A percentile compares a stretch with the other conserved stretches of the same genome.
These are phyloP conservation scores for Eupithecia dodoneata DNA, from an alignment of 2,888 invertebrate species.

Conservation along the genomic window DNA sequence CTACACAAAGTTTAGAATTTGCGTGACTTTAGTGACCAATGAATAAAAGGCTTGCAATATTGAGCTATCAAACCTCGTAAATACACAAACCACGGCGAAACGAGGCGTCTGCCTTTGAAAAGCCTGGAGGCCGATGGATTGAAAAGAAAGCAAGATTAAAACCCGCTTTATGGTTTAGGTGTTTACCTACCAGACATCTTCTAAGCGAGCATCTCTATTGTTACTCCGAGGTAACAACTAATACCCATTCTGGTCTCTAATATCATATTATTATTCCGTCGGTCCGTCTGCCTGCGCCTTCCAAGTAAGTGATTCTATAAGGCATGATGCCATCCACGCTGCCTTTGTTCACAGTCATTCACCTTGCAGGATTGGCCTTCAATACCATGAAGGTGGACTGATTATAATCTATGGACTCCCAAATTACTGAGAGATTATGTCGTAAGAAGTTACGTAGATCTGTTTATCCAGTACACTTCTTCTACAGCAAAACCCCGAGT, in stretches of 20 bases:
- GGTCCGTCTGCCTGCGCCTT: conserved; percentile 46
- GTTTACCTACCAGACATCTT: neutral
- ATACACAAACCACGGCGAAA: neutral
- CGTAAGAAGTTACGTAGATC: neutral
- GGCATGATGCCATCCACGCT: conserved; percentile 34
- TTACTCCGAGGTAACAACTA: conserved; percentile 31
- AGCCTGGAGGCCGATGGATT: neutral
- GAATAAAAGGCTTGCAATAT: neutral
- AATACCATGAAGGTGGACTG: conserved; percentile 29
- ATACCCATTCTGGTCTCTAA: conserved; percentile 50
- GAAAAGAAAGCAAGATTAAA: neutral
- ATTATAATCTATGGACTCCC: conserved; percentile 22
- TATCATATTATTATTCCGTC: conserved; percentile 55
- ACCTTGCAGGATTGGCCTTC: conserved; percentile 42
- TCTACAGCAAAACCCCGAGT: too few species aligned
- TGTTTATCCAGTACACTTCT: neutral
- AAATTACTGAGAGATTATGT: neutral
- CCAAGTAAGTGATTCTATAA: conserved; percentile 45
- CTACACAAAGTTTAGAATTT: neutral
- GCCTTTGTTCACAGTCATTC: conserved; percentile 49
- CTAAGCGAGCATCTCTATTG: neutral
- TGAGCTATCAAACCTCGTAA: neutral
- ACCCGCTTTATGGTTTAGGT: neutral
- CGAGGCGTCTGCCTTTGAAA: neutral
- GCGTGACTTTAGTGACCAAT: neutral